phyloP scores from a whole-genome alignment of 1,140 invertebrate genomes.

The Heliothis subflexa region DNA sequence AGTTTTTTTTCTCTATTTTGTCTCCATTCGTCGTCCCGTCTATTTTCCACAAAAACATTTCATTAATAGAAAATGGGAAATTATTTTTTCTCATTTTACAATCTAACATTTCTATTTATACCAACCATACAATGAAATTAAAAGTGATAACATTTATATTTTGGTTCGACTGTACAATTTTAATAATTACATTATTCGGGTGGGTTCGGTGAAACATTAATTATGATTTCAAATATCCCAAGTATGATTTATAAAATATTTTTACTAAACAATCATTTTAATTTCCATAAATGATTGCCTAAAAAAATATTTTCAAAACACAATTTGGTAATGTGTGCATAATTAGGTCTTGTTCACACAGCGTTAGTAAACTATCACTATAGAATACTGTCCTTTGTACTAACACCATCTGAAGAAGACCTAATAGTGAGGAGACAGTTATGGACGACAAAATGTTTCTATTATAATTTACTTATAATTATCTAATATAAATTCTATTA shows the following conservation, averaged over 20 bases:
- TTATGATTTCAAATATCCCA: conserved; percentile 19
- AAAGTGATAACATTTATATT: conserved; percentile 32
- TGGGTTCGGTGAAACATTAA: conserved; percentile 3
- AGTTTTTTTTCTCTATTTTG: conserved; percentile 76
- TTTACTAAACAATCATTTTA: conserved; percentile 37
- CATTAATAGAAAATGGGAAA: conserved; percentile 26
- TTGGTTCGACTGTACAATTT: conserved; percentile 45
- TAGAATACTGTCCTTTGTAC: conserved; percentile 18
- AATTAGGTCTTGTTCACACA: conserved; percentile 65
- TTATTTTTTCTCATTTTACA: conserved; percentile 12
- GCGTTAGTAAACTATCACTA: conserved; percentile 50
- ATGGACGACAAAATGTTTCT: conserved; percentile 80
- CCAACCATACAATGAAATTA: conserved; percentile 39
- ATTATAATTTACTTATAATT: conserved; percentile 85
- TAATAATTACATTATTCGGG: neutral
- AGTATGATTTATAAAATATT: conserved; percentile 45
- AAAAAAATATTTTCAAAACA: conserved; percentile 49
- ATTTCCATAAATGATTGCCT: neutral
- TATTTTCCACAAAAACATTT: conserved; percentile 20
- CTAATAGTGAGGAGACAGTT: conserved; percentile 66
- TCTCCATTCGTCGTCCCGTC: conserved; percentile 67
- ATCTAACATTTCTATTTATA: conserved; percentile 24
- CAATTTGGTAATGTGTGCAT: conserved; percentile 24
- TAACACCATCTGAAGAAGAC: conserved; percentile 69
- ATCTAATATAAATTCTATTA: conserved; percentile 85